These are phyloP conservation scores for Drosophila arizonae DNA, from an alignment of 1,140 invertebrate genomes.

Conservation along the genomic window DNA sequence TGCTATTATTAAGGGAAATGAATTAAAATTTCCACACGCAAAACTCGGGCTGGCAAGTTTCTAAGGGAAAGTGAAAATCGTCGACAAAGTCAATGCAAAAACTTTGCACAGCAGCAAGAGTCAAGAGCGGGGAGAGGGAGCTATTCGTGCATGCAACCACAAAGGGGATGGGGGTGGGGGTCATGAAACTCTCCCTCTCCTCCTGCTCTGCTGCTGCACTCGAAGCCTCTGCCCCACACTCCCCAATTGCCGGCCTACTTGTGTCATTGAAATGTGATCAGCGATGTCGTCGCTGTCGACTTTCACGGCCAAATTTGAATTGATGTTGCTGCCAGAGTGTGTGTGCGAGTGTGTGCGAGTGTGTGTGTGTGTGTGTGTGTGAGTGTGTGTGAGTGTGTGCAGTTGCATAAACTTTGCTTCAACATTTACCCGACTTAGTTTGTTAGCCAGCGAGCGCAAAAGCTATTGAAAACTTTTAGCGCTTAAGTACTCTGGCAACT, in stretches of 20 bases:
- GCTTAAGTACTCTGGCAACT: conserved; percentile 67
- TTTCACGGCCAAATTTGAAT: conserved; percentile 54
- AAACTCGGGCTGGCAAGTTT: conserved; percentile 42
- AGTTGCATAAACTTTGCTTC: conserved; percentile 47
- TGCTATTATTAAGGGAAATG: conserved; percentile 72
- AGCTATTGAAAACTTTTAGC: conserved; percentile 76
- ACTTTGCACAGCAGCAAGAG: conserved; percentile 25
- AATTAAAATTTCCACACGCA: conserved; percentile 46
- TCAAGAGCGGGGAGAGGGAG: background rate
- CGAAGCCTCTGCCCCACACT: background rate
- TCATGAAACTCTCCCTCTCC: background rate
- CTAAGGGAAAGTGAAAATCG: conserved; percentile 64
- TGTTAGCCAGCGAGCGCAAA: conserved; percentile 48
- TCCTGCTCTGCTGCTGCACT: background rate
- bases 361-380: conserved; percentile 16
- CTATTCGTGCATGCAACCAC: conserved; percentile 2
- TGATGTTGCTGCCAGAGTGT: conserved; percentile 17
- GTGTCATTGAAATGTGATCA: conserved; percentile 56
- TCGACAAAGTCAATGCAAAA: conserved; percentile 33
- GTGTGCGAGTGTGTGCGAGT: conserved; percentile 5
- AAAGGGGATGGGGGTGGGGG: no score
- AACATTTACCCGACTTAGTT: conserved; percentile 47
- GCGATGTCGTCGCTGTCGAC: conserved; percentile 5
- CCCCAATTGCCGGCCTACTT: conserved; percentile 34
- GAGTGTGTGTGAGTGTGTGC: conserved; percentile 12